Evolutionary conservation across 2,888 invertebrate genomes (phyloP).

Genomic region (Desoria tigrina): DNA sequence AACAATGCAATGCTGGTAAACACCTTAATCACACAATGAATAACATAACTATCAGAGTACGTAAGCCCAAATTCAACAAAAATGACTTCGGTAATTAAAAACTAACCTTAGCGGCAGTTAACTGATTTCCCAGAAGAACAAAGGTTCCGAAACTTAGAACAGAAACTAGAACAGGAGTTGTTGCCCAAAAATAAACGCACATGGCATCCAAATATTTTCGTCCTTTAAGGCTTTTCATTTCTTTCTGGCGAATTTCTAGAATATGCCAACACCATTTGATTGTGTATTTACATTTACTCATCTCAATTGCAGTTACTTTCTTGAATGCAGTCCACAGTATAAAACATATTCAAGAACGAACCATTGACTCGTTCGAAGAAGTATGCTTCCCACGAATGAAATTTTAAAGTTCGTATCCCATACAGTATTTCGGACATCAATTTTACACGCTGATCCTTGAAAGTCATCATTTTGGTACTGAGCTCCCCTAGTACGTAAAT

Average conservation of each 20-base stretch:
- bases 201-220: constrained; percentile 95
- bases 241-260: constrained; percentile 67
- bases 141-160: constrained; percentile 80
- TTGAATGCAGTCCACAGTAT: too few relatives aligned
- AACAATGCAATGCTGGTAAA: constrained; percentile 93
- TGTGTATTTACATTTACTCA: neutral
- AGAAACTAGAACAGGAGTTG: constrained; percentile 88
- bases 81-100: neutral
- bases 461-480: constrained; percentile 83
- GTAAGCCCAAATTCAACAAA: neutral
- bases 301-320: neutral
- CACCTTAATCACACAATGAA: constrained; percentile 58
- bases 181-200: constrained; percentile 98
- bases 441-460: constrained; percentile 86
- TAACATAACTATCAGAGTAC: neutral
- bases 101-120: constrained; percentile 80
- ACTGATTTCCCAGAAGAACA: constrained; percentile 71
- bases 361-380: constrained; percentile 46
- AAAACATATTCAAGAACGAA: constrained; percentile 23
- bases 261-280: neutral
- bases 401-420: constrained; percentile 86
- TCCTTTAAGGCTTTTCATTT: constrained; percentile 75
- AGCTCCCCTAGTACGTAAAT: too few relatives aligned
- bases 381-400: constrained; percentile 81
- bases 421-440: constrained; percentile 81